These are phyloP conservation scores for Strix aluco DNA, from an alignment of 2,113 vertebrate genomes.

Conservation along the genomic window DNA sequence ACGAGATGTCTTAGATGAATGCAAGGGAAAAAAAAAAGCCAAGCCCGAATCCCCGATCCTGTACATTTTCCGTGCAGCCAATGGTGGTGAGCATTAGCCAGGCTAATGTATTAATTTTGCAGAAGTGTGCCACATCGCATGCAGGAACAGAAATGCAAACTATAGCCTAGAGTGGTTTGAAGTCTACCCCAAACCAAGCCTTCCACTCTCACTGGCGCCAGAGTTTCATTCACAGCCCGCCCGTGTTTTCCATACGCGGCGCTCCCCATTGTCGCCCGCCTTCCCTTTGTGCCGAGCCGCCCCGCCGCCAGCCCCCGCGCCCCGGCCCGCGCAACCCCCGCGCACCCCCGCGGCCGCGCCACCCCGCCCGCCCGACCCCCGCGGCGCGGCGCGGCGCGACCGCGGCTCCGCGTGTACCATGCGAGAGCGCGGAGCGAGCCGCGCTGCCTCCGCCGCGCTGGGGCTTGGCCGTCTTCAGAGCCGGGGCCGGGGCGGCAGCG, in stretches of 20 bases:
- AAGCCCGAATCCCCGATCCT: neutral
- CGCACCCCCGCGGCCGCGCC: neutral
- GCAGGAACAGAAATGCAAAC: slow-evolving; percentile 27
- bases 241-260: slow-evolving; percentile 24
- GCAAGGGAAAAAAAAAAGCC: neutral
- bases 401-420: slow-evolving; percentile 7
- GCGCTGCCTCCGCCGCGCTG: slow-evolving; percentile 5
- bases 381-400: neutral
- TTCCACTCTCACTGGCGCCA: slow-evolving; percentile 56
- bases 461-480: neutral
- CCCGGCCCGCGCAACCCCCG: neutral
- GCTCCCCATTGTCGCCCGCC: slow-evolving; percentile 49
- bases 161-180: slow-evolving; percentile 52
- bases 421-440: neutral
- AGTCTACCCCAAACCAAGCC: slow-evolving; percentile 45
- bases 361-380: neutral
- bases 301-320: neutral
- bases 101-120: slow-evolving; percentile 37
- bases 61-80: neutral
- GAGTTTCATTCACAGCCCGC: slow-evolving; percentile 54
- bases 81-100: slow-evolving; percentile 18
- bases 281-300: slow-evolving; percentile 48
- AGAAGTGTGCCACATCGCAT: slow-evolving; percentile 51
- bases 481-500: neutral
- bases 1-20: slow-evolving; percentile 39